Evolutionary conservation across 2,888 invertebrate genomes (phyloP), one percentile per base, ranked within the genome.

Genomic region (Acrobasis repandana): DNA sequence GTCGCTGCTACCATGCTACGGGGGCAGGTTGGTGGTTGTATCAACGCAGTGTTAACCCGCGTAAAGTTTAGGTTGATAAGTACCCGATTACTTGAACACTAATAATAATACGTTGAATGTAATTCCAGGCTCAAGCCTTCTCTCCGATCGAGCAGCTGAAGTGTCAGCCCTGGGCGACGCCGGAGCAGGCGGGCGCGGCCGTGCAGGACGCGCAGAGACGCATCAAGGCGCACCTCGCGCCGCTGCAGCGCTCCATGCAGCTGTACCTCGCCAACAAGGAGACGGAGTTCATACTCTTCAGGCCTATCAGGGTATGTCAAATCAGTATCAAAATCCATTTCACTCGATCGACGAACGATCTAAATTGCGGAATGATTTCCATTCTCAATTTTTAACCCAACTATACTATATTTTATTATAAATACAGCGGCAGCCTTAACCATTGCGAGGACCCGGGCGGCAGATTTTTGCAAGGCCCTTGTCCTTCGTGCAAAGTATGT

Each of bases 221-320:
- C 52, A 95, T 99, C 61, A 97, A 97, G 82, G 93, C 94, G 0
- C 95, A 96, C 70, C 93, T 98, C 43, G 96, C 98, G 0, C 93
- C 93, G 8, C 88, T 99, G 15, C 97, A 98, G 79, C 94, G 96
- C 5, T 96, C 97, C 14, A 98, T 99, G 98, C 96, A 97, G 68
- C 93, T 99, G 0, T 99, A 99, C 85, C 93, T 99, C 60, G 97
- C 99, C 14, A 99, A 99, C 84, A 95, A 96, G 69, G 99, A 99
- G 83, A 99, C 99, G 0, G 99, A 99, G 85, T 97, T 98, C 73
- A 99, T 99, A 75, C 93, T 99, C 10, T 98, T 99, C 75, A 94
- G 98, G 61, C 99, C 99, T 1, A 97, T 99, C 56, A 95, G 97
- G 87, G 97, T 97, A 79, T 82, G 89, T 66, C 38, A 8, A 33